Percentiles rank a stretch among this genome's conserved stretches.
phyloP scores from a whole-genome alignment of 2,113 vertebrate species.

The Ifrita kowaldi region DNA sequence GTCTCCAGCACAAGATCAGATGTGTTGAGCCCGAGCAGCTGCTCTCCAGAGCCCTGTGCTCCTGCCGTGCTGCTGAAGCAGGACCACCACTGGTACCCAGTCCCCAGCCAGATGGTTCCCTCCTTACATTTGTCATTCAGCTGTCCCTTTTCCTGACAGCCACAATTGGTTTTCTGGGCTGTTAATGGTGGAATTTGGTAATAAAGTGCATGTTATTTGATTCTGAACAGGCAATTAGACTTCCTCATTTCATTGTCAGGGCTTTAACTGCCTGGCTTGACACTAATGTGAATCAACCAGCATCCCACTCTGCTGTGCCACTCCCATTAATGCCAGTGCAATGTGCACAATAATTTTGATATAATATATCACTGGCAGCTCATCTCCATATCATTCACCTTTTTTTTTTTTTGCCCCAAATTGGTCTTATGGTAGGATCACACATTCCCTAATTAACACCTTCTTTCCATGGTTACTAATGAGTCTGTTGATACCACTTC shows the following conservation, averaged over 20 bases:
- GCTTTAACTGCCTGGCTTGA: slow-evolving; percentile 41
- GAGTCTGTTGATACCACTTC: slow-evolving; percentile 32
- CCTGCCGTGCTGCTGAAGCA: neutral
- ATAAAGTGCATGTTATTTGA: slow-evolving; percentile 30
- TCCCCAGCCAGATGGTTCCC: neutral
- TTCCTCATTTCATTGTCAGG: slow-evolving; percentile 33
- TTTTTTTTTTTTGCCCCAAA: slow-evolving; percentile 33
- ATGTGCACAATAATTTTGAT: slow-evolving; percentile 56
- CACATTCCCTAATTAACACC: slow-evolving; percentile 72
- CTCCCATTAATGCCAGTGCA: slow-evolving; percentile 26
- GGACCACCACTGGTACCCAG: fast-evolving
- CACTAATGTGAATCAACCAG: slow-evolving; percentile 39
- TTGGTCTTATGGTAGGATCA: slow-evolving; percentile 63
- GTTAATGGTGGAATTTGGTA: slow-evolving; percentile 8
- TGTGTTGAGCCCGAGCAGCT: neutral
- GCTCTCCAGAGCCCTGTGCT: neutral
- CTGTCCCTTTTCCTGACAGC: neutral
- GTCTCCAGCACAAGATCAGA: fast-evolving
- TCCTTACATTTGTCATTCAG: neutral
- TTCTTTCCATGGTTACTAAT: slow-evolving; percentile 36
- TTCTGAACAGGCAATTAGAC: slow-evolving; percentile 39
- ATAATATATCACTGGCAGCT: slow-evolving; percentile 61
- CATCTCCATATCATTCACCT: slow-evolving; percentile 68
- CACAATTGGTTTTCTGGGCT: neutral
- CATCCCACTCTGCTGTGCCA: neutral